These are phyloP conservation scores for Trichonephila clavata DNA, from an alignment of 1,140 invertebrate genomes.

Conservation along the genomic window DNA sequence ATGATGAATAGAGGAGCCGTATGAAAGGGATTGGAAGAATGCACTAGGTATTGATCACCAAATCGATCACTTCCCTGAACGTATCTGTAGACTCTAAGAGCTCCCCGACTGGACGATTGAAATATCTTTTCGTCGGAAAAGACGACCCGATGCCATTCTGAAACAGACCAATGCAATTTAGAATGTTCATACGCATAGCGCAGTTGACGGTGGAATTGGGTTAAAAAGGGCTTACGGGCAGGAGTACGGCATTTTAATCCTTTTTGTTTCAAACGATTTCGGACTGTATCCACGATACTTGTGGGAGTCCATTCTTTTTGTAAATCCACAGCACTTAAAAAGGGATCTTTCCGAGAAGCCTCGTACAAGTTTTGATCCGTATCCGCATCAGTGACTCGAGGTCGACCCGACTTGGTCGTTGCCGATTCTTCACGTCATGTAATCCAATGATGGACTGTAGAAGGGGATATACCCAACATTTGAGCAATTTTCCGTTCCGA, in stretches of 20 bases:
- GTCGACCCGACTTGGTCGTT: slow-evolving; percentile 21
- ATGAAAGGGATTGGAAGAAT: neutral
- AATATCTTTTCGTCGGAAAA: slow-evolving; percentile 66
- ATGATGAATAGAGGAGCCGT: neutral
- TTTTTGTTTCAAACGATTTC: slow-evolving; percentile 13
- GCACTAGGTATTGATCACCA: neutral
- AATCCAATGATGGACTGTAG: slow-evolving; percentile 56
- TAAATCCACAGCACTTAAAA: neutral
- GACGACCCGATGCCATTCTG: neutral
- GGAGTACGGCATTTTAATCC: neutral
- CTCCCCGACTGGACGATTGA: neutral
- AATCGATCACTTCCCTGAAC: too few species aligned
- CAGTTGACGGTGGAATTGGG: neutral
- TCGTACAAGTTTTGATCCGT: neutral
- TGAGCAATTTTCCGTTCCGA: slow-evolving; percentile 34
- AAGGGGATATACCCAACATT: slow-evolving; percentile 1
- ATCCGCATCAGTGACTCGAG: neutral
- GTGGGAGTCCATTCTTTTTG: neutral
- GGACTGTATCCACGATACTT: neutral
- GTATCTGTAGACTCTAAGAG: neutral
- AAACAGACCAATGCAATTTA: neutral
- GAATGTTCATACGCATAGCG: neutral
- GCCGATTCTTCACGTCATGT: neutral
- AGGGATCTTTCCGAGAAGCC: neutral
- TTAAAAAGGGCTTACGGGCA: slow-evolving; percentile 20